phyloP scores from a whole-genome alignment of 2,797 vertebrate species.

The Urophycis tenuis region DNA sequence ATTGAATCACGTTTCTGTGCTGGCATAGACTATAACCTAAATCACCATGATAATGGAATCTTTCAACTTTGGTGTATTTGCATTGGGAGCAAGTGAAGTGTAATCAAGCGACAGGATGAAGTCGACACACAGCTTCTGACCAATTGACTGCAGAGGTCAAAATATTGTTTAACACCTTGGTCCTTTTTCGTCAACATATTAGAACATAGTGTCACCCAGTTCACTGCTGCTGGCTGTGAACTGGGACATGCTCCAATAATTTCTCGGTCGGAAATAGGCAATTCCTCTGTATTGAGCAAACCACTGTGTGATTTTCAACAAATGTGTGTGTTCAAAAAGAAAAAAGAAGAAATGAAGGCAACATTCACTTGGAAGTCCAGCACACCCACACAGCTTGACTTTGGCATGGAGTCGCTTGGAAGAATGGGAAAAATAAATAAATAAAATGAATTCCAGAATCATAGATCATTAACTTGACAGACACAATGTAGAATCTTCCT shows the following conservation, averaged over 20 bases:
- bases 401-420: constrained; percentile 41
- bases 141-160: constrained; percentile 47
- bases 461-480: constrained; percentile 59
- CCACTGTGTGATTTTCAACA: constrained; percentile 1
- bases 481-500: constrained; percentile 33
- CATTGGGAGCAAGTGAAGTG: too few relatives aligned
- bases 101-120: too few relatives aligned
- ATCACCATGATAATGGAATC: too few relatives aligned
- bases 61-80: too few relatives aligned
- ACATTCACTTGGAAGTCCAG: constrained; percentile 45
- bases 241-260: constrained; percentile 63
- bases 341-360: neutral
- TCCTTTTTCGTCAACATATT: constrained; percentile 53
- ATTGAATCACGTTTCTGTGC: too few relatives aligned
- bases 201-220: constrained; percentile 58
- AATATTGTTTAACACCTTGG: constrained; percentile 5
- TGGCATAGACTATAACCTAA: too few relatives aligned
- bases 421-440: constrained; percentile 30
- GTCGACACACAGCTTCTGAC: neutral
- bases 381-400: constrained; percentile 41
- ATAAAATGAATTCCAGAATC: constrained; percentile 36
- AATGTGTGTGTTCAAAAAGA: neutral
- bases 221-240: constrained; percentile 43
- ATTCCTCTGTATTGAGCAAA: constrained; percentile 28
- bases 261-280: constrained; percentile 49